phyloP scores from a whole-genome alignment of 2,797 vertebrate genomes.

The Somateria mollissima region DNA sequence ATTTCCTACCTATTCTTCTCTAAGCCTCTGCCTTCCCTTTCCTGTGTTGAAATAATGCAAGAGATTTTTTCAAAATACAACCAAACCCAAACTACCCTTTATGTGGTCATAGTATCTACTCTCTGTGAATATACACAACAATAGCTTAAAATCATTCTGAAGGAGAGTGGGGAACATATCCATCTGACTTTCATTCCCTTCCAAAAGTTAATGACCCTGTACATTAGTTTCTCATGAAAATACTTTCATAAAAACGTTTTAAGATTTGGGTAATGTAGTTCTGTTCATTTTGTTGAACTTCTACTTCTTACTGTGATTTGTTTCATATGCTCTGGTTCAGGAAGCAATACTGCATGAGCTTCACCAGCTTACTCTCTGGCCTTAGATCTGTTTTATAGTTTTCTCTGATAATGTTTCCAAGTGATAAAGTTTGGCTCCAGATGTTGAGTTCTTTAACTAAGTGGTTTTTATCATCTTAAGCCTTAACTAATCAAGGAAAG shows the following conservation, averaged over 20 bases:
- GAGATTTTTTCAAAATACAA: background rate
- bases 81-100: background rate
- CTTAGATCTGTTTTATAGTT: background rate
- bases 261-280: background rate
- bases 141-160: background rate
- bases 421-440: background rate
- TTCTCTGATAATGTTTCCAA: background rate
- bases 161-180: background rate
- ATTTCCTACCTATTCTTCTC: background rate
- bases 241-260: background rate
- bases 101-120: background rate
- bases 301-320: background rate
- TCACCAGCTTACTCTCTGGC: background rate
- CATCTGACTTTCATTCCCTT: background rate
- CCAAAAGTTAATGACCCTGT: background rate
- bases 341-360: background rate
- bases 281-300: background rate
- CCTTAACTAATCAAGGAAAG: background rate
- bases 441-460: background rate
- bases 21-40: background rate
- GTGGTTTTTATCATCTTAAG: background rate
- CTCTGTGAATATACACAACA: background rate
- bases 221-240: conserved; percentile 1
- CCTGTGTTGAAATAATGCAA: background rate
- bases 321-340: background rate